Evolutionary conservation across 1,140 invertebrate genomes (phyloP).

Genomic region (Anthonomus grandis): DNA sequence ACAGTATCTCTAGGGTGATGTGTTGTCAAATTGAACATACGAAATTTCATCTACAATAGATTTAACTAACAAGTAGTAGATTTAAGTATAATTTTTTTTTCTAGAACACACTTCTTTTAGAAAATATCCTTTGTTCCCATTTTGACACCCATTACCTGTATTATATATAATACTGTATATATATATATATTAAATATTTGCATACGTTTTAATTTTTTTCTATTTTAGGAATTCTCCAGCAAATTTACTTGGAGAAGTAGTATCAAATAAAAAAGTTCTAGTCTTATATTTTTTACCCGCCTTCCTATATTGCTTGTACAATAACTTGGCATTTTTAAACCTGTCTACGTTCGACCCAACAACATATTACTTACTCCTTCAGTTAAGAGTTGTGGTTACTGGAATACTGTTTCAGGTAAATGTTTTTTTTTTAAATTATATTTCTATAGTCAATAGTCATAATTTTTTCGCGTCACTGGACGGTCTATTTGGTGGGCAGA

Average conservation of each 20-base stretch:
- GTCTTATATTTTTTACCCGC: slow-evolving; percentile 88
- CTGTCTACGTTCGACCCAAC: slow-evolving; percentile 89
- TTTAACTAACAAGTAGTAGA: too few species aligned
- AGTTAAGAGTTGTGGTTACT: slow-evolving; percentile 89
- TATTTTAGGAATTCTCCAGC: slow-evolving; percentile 52
- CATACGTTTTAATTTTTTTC: slow-evolving; percentile 2
- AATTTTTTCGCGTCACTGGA: too few species aligned
- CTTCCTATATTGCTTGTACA: slow-evolving; percentile 90
- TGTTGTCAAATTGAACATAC: background rate
- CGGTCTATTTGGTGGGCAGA: too few species aligned
- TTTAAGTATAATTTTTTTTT: too few species aligned
- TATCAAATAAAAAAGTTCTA: slow-evolving; percentile 64
- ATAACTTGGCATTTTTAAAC: slow-evolving; percentile 92
- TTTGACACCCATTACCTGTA: too few species aligned
- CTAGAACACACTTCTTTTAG: too few species aligned
- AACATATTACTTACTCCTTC: slow-evolving; percentile 90
- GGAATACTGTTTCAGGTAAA: slow-evolving; percentile 88
- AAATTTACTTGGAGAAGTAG: slow-evolving; percentile 54
- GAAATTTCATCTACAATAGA: background rate
- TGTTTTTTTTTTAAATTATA: too few species aligned
- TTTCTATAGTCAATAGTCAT: too few species aligned
- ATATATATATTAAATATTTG: slow-evolving; percentile 6
- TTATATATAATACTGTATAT: background rate
- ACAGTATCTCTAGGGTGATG: background rate
- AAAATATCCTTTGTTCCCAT: too few species aligned